phyloP scores from a whole-genome alignment of 2,113 vertebrate genomes.

The Trichomycterus rosablanca region DNA sequence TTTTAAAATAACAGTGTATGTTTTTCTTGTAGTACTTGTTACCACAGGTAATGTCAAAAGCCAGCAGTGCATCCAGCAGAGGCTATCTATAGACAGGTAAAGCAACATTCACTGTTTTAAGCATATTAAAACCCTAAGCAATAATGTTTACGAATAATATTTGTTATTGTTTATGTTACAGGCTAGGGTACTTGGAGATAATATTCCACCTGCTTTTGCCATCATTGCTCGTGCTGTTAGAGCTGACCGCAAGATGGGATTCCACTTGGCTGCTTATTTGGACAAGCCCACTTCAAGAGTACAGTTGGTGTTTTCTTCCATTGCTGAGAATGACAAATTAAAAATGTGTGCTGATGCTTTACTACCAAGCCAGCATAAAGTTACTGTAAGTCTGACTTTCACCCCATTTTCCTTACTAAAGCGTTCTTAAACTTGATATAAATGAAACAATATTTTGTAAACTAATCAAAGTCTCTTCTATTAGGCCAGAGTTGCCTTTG shows the following conservation, averaged over 20 bases:
- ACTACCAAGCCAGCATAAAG: conserved; percentile 66
- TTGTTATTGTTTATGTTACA: conserved; percentile 36
- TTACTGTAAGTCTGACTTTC: conserved; percentile 59
- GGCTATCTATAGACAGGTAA: conserved; percentile 33
- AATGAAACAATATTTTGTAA: not conserved
- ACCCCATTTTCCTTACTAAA: not conserved
- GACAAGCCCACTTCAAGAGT: conserved; percentile 54
- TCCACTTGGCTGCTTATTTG: conserved; percentile 61
- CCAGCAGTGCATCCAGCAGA: conserved; percentile 41
- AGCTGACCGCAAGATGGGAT: conserved; percentile 59
- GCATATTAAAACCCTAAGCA: not conserved
- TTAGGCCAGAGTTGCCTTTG: conserved; percentile 65
- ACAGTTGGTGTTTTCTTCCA: conserved; percentile 67
- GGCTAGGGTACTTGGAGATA: conserved; percentile 62
- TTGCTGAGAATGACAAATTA: conserved; percentile 67
- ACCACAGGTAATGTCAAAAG: not conserved
- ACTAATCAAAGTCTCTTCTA: not conserved
- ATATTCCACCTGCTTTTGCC: conserved; percentile 56
- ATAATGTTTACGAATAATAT: not conserved
- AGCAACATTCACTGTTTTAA: not conserved
- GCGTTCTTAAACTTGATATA: not conserved
- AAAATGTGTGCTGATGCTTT: conserved; percentile 69
- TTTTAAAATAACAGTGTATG: no score
- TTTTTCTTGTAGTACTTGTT: not conserved
- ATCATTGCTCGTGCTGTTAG: conserved; percentile 61